Conservation (phyloP, 2,113 vertebrate species). For the Mirounga angustirostris region DNA sequence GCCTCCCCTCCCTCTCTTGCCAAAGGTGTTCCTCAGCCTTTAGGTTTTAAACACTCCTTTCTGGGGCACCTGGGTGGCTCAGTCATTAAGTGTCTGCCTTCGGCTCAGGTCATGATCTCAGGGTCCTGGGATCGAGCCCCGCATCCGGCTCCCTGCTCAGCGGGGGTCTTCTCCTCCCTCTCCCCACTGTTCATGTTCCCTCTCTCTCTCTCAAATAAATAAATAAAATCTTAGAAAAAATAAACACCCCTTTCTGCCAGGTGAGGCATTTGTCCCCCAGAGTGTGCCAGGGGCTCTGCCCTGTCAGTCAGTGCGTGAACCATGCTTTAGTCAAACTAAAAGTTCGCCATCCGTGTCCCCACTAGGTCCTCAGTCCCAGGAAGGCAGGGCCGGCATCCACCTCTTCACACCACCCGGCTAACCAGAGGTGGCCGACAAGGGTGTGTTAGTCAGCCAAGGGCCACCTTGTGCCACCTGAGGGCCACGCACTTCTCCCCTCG, state of each 20-base stretch:
- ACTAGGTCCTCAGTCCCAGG: fast-evolving
- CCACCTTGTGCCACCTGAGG: background rate
- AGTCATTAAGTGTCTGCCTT: background rate
- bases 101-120: background rate
- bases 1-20: background rate
- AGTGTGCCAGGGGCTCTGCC: fast-evolving
- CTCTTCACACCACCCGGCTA: fast-evolving
- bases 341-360: fast-evolving
- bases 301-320: fast-evolving
- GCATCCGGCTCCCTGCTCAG: background rate
- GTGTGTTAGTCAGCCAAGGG: background rate
- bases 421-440: too few relatives aligned
- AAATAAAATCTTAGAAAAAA: background rate
- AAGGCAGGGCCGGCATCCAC: background rate
- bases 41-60: background rate
- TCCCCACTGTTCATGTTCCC: background rate
- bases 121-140: background rate
- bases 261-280: background rate
- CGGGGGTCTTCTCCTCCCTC: background rate
- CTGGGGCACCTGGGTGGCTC: background rate
- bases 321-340: background rate
- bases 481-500: fast-evolving
- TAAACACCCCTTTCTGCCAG: background rate
- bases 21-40: background rate
- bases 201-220: background rate